phyloP scores from a whole-genome alignment of 2,797 vertebrate genomes.

The Sebastes nivosus region DNA sequence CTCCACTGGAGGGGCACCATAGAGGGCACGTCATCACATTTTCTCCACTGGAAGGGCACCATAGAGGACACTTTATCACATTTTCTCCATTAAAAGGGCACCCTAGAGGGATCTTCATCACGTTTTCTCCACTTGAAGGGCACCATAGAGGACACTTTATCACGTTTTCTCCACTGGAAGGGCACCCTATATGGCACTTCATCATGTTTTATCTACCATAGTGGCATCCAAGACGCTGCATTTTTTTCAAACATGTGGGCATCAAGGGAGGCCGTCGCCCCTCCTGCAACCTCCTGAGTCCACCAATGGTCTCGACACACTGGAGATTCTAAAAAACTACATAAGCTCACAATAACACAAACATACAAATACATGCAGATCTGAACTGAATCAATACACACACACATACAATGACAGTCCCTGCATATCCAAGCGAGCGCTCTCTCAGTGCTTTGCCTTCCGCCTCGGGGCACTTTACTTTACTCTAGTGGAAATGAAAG shows the following conservation, averaged over 20 bases:
- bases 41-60: accelerated
- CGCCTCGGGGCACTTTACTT: conserved; percentile 57
- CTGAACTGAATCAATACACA: not conserved
- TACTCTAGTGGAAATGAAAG: conserved; percentile 70
- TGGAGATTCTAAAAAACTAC: not conserved
- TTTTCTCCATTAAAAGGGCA: too few species aligned
- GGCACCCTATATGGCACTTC: too few species aligned
- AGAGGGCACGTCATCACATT: accelerated
- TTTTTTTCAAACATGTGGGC: too few species aligned
- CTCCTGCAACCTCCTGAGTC: too few species aligned
- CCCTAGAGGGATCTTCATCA: accelerated
- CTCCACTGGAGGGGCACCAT: accelerated
- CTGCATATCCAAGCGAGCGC: conserved; percentile 13
- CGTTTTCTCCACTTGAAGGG: accelerated
- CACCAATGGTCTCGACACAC: not conserved
- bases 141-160: accelerated
- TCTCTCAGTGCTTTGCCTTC: conserved; percentile 30
- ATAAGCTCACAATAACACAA: not conserved
- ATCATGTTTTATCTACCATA: too few species aligned
- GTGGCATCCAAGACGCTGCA: too few species aligned
- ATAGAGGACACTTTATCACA: accelerated
- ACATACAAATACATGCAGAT: not conserved
- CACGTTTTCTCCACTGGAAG: too few species aligned
- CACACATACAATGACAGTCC: not conserved
- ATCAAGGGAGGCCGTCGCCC: too few species aligned